Evolutionary conservation across 2,888 invertebrate species (phyloP), one percentile per base, ranked within the genome.

Genomic region (Dryococelus australis): DNA sequence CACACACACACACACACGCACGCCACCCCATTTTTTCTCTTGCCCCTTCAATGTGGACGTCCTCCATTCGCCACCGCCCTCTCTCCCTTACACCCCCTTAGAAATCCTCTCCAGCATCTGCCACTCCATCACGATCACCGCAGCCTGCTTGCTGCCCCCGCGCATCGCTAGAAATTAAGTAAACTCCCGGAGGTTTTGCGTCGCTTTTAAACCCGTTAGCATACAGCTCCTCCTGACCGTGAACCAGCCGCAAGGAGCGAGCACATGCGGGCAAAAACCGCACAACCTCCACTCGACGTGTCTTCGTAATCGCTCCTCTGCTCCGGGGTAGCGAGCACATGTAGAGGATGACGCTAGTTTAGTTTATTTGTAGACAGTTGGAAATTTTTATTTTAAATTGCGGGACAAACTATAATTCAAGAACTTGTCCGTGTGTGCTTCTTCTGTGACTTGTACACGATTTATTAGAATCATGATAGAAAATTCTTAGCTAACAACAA

Each of bases 141-240:
- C 81, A 78, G 88, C 88, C 86, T 88, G 47, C 88, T 87, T 86
- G 35, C 35, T 35, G 4, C 35, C 35, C 86, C 84, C 87, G 81
- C 84, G 84, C 84, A 84, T 79, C 78, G 84, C 26, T 53, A 86
- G 84, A 88, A 86, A 88, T 88, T 88, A 88, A 88, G 88, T 88
- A 88, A 88, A 88, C 88, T 87, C 86, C 28, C 81, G 85, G 85
- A 85, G 85, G 85, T 47, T 47, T 47, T 35, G 79, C 79, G 27
- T 28, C 43, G 16, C 78, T 84, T 79, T 87, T 86, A 87, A 87
- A 87, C 87, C 87, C 83, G 85, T 87, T 87, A 87, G 87, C 87
- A 87, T 86, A 86, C 84, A 84, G 84, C 43, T 43, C 65, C 86
- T 24, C 35, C 86, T 87, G 86, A 87, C 86, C 87, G 87, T 87